Conservation (phyloP, 2,797 vertebrate species). For the Emys orbicularis region DNA sequence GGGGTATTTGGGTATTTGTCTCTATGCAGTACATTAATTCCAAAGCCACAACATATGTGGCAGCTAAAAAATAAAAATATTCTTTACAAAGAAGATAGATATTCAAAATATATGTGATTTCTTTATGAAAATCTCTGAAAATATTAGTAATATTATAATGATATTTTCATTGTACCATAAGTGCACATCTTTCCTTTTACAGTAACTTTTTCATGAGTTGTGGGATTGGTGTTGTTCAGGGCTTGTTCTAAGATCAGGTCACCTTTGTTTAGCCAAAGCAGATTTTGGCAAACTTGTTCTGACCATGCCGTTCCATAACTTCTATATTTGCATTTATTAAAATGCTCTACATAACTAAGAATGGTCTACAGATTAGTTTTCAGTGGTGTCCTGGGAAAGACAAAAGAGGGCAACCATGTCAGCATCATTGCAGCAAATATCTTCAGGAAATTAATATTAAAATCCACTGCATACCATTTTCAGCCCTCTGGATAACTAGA, state of each 20-base stretch:
- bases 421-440: neutral
- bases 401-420: neutral
- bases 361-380: neutral
- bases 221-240: neutral
- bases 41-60: neutral
- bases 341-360: neutral
- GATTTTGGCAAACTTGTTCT: neutral
- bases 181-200: neutral
- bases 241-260: neutral
- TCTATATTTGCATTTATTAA: neutral
- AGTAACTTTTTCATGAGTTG: neutral
- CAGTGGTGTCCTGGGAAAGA: neutral
- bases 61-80: neutral
- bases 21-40: neutral
- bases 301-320: neutral
- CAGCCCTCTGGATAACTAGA: constrained; percentile 1
- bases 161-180: neutral
- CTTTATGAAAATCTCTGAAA: neutral
- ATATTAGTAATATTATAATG: neutral
- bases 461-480: constrained; percentile 21
- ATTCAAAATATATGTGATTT: neutral
- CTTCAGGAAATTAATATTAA: constrained; percentile 32
- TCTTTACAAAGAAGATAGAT: neutral
- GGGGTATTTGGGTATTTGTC: neutral
- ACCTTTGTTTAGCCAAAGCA: neutral